phyloP scores from a whole-genome alignment of 2,113 vertebrate genomes.

The Oryzias javanicus region DNA sequence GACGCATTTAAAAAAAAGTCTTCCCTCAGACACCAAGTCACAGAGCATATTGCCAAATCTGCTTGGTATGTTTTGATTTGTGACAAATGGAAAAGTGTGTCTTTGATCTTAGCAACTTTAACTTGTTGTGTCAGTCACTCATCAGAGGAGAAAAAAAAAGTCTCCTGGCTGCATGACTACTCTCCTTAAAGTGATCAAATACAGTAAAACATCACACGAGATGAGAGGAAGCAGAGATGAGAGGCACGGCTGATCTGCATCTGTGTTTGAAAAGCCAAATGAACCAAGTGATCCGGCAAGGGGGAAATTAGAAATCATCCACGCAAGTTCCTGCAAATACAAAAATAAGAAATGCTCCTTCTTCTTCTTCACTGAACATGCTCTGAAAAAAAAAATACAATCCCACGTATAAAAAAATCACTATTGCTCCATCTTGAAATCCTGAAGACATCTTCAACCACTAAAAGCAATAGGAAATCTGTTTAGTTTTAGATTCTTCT shows the following conservation, averaged over 20 bases:
- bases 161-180: slow-evolving; percentile 54
- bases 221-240: slow-evolving; percentile 56
- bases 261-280: slow-evolving; percentile 70
- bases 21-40: slow-evolving; percentile 27
- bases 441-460: slow-evolving; percentile 32
- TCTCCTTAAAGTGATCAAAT: slow-evolving; percentile 74
- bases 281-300: slow-evolving; percentile 74
- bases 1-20: slow-evolving; percentile 16
- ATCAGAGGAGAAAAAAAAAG: slow-evolving; percentile 41
- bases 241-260: slow-evolving; percentile 66
- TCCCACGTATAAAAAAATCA: slow-evolving; percentile 43
- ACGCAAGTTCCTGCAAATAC: slow-evolving; percentile 66
- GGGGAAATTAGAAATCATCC: slow-evolving; percentile 68
- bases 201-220: slow-evolving; percentile 64
- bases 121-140: slow-evolving; percentile 66
- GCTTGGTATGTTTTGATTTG: slow-evolving; percentile 36
- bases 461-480: slow-evolving; percentile 28
- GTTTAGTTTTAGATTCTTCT: slow-evolving; percentile 48
- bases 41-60: slow-evolving; percentile 18
- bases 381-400: slow-evolving; percentile 32
- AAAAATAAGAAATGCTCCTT: slow-evolving; percentile 6
- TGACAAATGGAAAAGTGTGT: slow-evolving; percentile 24
- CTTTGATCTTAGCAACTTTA: slow-evolving; percentile 58
- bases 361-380: slow-evolving; percentile 32
- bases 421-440: slow-evolving; percentile 43